Conservation (phyloP, 2,113 vertebrate genomes). For the Dipodomys spectabilis region DNA sequence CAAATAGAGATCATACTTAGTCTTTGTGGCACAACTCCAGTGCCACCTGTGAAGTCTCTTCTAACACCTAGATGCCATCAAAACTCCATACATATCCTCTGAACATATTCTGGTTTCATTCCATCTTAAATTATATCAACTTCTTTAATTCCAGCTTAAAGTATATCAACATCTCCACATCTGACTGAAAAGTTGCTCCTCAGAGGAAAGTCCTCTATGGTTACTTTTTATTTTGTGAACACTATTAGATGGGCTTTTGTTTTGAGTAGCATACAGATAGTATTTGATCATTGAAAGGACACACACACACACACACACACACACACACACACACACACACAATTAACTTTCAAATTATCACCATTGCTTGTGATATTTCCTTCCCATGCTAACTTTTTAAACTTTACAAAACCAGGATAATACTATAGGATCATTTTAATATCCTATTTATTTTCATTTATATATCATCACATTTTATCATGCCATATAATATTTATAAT, state of each 20-base stretch:
- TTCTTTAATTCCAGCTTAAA: neutral
- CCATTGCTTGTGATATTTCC: neutral
- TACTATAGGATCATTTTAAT: neutral
- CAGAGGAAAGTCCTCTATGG: neutral
- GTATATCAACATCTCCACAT: no score
- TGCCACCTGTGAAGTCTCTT: neutral
- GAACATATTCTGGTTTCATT: neutral
- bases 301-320: no score
- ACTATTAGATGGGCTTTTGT: neutral
- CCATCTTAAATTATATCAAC: neutral
- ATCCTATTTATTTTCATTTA: neutral
- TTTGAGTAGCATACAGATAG: neutral
- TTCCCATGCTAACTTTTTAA: neutral
- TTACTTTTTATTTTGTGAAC: neutral
- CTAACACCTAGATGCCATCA: neutral
- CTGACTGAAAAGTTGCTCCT: neutral
- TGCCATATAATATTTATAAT: neutral
- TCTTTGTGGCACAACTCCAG: neutral
- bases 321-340: no score
- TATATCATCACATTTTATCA: slow-evolving; percentile 21
- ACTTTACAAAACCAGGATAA: neutral
- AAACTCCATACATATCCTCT: neutral
- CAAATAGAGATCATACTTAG: neutral
- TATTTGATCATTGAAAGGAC: neutral
- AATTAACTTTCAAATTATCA: neutral